Evolutionary conservation across 2,113 vertebrate species (phyloP).

Genomic region (Gallinago jamesoni): DNA sequence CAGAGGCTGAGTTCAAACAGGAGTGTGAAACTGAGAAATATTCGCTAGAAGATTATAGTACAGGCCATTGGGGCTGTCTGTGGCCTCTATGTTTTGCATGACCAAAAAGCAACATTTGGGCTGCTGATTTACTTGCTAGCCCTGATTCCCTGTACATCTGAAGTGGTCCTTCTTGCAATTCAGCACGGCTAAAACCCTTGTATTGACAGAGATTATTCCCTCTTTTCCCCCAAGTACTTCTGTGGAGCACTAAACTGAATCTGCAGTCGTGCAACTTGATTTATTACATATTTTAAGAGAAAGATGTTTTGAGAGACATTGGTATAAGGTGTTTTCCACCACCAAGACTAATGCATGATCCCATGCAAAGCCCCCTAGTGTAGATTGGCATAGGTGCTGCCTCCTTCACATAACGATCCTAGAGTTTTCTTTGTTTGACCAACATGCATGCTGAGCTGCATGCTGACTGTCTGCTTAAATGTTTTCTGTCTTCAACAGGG

Average conservation of each 20-base stretch:
- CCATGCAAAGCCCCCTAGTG: not conserved
- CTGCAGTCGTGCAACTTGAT: not conserved
- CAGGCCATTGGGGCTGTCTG: not conserved
- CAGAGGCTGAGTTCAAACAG: not conserved
- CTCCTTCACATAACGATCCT: not conserved
- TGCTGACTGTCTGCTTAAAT: not conserved
- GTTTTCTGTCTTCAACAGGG: slow-evolving; percentile 57
- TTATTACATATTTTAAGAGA: not conserved
- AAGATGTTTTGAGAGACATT: not conserved
- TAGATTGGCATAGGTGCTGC: not conserved
- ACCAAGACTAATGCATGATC: not conserved
- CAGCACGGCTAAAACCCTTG: not conserved
- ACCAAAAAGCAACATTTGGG: not conserved
- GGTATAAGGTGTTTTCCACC: not conserved
- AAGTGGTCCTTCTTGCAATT: not conserved
- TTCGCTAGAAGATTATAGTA: not conserved
- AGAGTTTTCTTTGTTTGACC: not conserved
- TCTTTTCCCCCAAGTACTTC: not conserved
- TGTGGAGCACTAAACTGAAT: not conserved
- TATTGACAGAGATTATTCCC: not conserved
- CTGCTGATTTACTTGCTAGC: not conserved
- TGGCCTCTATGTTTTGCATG: not conserved
- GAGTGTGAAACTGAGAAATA: not conserved
- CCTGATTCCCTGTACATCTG: not conserved
- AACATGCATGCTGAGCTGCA: not conserved